phyloP scores from a whole-genome alignment of 2,888 invertebrate species.

The Drosophila recens region DNA sequence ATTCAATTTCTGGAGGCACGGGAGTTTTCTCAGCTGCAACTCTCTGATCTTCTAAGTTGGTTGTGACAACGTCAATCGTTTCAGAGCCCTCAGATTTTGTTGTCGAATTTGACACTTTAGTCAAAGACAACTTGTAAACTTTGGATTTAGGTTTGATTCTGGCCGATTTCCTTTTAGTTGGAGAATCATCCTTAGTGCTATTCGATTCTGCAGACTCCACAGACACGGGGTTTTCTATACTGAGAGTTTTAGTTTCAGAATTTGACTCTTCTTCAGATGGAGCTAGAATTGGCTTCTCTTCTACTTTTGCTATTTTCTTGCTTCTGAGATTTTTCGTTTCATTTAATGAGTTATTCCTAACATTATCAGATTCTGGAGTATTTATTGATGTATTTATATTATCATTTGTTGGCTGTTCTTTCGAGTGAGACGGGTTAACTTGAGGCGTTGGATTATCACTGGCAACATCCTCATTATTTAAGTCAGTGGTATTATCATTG shows the following conservation, averaged over 20 bases:
- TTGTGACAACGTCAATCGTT: background rate
- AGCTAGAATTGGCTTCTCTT: background rate
- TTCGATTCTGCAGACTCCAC: background rate
- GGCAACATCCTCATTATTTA: background rate
- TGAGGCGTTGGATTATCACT: background rate
- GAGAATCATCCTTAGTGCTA: background rate
- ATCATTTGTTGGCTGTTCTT: background rate
- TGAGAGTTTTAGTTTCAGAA: background rate
- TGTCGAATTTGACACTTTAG: background rate
- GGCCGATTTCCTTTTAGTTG: background rate
- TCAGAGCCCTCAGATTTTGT: background rate
- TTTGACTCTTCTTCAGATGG: background rate
- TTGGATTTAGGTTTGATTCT: background rate
- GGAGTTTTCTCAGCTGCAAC: background rate
- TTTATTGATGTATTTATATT: background rate
- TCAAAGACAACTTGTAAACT: background rate
- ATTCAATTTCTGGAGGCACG: background rate
- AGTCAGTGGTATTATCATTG: background rate
- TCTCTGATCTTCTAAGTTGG: background rate
- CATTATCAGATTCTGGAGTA: background rate
- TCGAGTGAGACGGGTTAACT: background rate
- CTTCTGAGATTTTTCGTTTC: background rate
- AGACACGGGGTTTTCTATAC: background rate
- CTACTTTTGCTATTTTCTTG: background rate
- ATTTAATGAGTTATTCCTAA: background rate